phyloP scores from a whole-genome alignment of 2,797 vertebrate genomes.

The Liasis olivaceus region DNA sequence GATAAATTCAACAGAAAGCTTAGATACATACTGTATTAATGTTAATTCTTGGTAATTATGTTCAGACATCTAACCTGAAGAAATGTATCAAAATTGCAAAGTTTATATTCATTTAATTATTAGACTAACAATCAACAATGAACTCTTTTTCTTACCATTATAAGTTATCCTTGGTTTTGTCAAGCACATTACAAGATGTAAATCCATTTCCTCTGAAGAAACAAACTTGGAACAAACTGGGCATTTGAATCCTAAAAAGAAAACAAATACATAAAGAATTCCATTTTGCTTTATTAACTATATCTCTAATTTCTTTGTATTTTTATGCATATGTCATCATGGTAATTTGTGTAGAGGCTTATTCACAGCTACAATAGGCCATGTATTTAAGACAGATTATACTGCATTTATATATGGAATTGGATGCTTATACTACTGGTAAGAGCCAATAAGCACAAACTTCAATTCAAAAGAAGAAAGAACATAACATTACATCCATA shows the following conservation, averaged over 20 bases:
- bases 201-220: slow-evolving; percentile 95
- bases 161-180: slow-evolving; percentile 96
- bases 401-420: neutral
- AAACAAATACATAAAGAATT: slow-evolving; percentile 57
- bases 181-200: slow-evolving; percentile 95
- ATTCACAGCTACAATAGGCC: neutral
- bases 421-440: neutral
- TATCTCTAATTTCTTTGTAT: neutral
- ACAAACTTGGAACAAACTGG: slow-evolving; percentile 97
- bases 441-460: neutral
- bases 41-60: neutral
- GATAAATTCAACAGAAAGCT: neutral
- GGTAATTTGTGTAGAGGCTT: neutral
- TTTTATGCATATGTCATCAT: neutral
- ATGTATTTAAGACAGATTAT: neutral
- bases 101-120: neutral
- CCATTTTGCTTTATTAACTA: neutral
- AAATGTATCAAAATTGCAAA: neutral
- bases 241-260: slow-evolving; percentile 91
- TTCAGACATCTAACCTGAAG: neutral
- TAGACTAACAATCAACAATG: slow-evolving; percentile 24
- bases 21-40: neutral
- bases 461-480: neutral
- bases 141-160: slow-evolving; percentile 85
- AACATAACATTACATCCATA: neutral